A percentile compares a stretch with the other conserved stretches of the same genome.
phyloP scores from a whole-genome alignment of 92 coral and sea anemone species.

The Chrysogorgia sp. region DNA sequence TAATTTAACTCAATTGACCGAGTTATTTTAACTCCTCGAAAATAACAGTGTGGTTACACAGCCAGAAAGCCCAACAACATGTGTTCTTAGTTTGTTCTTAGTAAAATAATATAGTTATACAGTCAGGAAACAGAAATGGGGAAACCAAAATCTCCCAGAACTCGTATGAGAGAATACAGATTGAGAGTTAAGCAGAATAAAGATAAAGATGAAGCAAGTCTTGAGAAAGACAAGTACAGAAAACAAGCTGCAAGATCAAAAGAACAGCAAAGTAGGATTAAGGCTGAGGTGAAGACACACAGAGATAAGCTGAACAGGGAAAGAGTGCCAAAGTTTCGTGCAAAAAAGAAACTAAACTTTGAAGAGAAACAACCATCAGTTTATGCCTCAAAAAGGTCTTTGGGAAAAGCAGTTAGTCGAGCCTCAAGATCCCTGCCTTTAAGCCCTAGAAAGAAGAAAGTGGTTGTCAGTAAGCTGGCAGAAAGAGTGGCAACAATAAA shows the following conservation, averaged over 20 bases:
- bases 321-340: slow-evolving; percentile 48
- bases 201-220: too few relatives aligned
- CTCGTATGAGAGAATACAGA: too few relatives aligned
- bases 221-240: too few relatives aligned
- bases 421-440: slow-evolving; percentile 46
- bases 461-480: slow-evolving; percentile 53
- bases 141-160: too few relatives aligned
- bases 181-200: too few relatives aligned
- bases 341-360: slow-evolving; percentile 47
- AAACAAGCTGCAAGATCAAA: slow-evolving; percentile 48
- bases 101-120: too few relatives aligned
- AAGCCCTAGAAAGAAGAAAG: slow-evolving; percentile 58
- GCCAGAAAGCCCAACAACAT: too few relatives aligned
- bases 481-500: slow-evolving; percentile 50
- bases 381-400: slow-evolving; percentile 47
- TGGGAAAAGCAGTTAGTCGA: slow-evolving; percentile 57
- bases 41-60: too few relatives aligned
- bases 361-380: slow-evolving; percentile 38
- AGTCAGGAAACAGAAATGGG: too few relatives aligned
- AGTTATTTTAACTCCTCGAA: too few relatives aligned
- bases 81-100: too few relatives aligned
- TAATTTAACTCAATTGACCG: too few relatives aligned
- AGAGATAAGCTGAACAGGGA: slow-evolving; percentile 57
- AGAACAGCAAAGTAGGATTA: slow-evolving; percentile 48
- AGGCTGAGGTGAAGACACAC: slow-evolving; percentile 54